phyloP scores from a whole-genome alignment of 2,888 invertebrate species.

The Ctenicera cuprea region DNA sequence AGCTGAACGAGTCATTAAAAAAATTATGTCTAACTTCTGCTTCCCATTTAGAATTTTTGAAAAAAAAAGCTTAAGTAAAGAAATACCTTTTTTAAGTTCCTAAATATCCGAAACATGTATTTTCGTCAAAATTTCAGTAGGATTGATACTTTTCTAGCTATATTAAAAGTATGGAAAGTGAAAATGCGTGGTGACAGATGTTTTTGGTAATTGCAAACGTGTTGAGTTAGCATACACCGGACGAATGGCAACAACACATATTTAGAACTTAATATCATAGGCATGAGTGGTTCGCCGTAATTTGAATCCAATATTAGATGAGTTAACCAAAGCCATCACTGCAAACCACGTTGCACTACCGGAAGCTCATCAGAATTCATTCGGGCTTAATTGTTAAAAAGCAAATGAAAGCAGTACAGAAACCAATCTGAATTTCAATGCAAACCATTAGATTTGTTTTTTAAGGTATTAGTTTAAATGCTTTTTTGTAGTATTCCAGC shows the following conservation, averaged over 20 bases:
- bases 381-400: slow-evolving; percentile 49
- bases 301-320: slow-evolving; percentile 38
- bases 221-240: neutral
- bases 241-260: neutral
- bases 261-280: slow-evolving; percentile 22
- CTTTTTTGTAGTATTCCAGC: slow-evolving; percentile 2
- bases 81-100: too few species aligned
- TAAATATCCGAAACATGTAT: too few species aligned
- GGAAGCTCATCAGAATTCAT: slow-evolving; percentile 54
- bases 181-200: too few species aligned
- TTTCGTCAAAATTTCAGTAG: too few species aligned
- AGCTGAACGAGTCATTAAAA: too few species aligned
- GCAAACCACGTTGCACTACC: slow-evolving; percentile 43
- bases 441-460: slow-evolving; percentile 19
- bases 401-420: slow-evolving; percentile 34
- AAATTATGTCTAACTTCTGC: too few species aligned
- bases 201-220: too few species aligned
- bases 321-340: slow-evolving; percentile 32
- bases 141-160: too few species aligned
- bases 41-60: too few species aligned
- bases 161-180: too few species aligned
- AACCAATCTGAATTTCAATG: slow-evolving; percentile 33
- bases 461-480: slow-evolving; percentile 13
- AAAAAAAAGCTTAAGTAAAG: too few species aligned
- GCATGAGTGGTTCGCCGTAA: slow-evolving; percentile 36